Evolutionary conservation across 1,140 invertebrate species (phyloP), one percentile per base, ranked within the genome.

Genomic region (Mesaphorura yosii): DNA sequence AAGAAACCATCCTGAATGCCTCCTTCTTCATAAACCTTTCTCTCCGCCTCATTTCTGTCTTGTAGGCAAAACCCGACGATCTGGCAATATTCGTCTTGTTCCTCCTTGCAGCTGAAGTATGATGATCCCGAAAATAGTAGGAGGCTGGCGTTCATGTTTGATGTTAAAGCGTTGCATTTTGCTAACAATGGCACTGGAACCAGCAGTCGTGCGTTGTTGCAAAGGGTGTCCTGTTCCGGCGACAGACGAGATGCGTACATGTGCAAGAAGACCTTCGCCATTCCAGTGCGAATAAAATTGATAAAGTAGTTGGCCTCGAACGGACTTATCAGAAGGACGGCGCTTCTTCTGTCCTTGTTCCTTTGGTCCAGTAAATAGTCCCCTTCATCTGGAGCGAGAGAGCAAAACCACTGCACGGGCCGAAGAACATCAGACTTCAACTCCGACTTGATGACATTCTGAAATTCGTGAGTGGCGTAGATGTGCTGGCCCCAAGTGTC

Each of bases 221-320:
- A 28, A 19, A 58, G 23, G 17, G 40, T 53, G 5, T 50, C 34
- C 23, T 53, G 51, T 27, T 48, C 38, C 17, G 45, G 27, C 1
- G 7, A 41, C 5, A 48, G 37, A 37, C 57, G 12, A 14, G 51
- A 25, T 2, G 47, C 39, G 22, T 45, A 54, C 47, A 54, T 44
- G 26, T 54, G 51, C 19, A 58, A 44, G 1, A 23, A 6, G 3
- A 19, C 38, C 20, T 17, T 31, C 3, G 46, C 5, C n/a, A 4
- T 22, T 12, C 47, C 46, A 6, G 6, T 1, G 15, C 51, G 19
- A 28, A 58, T 51, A 15, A 31, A 0, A 10, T 23, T 17, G 6
- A 55, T 46, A n/a, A 51, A 48, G 14, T 34, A 14, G 19, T 59
- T 49, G 6, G 37, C 57, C 40, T 59, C 57, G 38, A 27, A 59